Percentiles rank a stretch among this genome's conserved stretches.
phyloP scores from a whole-genome alignment of 2,888 invertebrate genomes.

The Dryobota labecula region DNA sequence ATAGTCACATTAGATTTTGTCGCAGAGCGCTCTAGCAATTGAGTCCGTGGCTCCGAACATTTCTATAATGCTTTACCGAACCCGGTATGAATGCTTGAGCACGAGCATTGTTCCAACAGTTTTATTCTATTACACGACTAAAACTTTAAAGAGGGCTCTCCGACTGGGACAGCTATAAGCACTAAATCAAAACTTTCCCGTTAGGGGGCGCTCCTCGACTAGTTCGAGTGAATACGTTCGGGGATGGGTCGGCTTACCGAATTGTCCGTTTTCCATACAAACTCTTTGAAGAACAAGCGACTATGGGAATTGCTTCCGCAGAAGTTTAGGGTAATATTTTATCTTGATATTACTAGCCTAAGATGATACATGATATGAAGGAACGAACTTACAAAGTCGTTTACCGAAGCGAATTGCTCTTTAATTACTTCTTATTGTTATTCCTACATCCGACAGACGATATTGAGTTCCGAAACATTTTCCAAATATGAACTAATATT shows the following conservation, averaged over 20 bases:
- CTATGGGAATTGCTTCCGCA: constrained; percentile 70
- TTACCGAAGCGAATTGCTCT: constrained; percentile 44
- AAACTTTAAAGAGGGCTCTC: constrained; percentile 87
- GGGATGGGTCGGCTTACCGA: constrained; percentile 75
- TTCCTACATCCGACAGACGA: constrained; percentile 36
- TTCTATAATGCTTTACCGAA: constrained; percentile 76
- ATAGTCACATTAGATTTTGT: constrained; percentile 82
- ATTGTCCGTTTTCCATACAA: constrained; percentile 80
- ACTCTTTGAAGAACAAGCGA: constrained; percentile 76
- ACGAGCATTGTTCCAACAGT: constrained; percentile 85
- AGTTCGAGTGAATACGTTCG: constrained; percentile 83
- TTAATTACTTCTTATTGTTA: constrained; percentile 55
- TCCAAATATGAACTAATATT: constrained; percentile 53
- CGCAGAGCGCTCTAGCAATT: constrained; percentile 76
- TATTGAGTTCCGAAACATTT: constrained; percentile 50
- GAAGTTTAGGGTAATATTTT: constrained; percentile 73
- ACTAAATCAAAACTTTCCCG: constrained; percentile 90
- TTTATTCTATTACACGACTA: constrained; percentile 89
- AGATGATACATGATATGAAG: constrained; percentile 57
- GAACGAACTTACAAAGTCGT: constrained; percentile 37
- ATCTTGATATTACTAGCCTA: constrained; percentile 65
- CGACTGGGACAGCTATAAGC: constrained; percentile 87
- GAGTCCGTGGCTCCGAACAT: constrained; percentile 79
- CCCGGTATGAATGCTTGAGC: constrained; percentile 81
- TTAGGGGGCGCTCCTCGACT: constrained; percentile 79